Percentiles rank a stretch among this genome's conserved stretches.
Evolutionary conservation across 2,888 invertebrate species (phyloP).

Genomic region (Conus canariensis): DNA sequence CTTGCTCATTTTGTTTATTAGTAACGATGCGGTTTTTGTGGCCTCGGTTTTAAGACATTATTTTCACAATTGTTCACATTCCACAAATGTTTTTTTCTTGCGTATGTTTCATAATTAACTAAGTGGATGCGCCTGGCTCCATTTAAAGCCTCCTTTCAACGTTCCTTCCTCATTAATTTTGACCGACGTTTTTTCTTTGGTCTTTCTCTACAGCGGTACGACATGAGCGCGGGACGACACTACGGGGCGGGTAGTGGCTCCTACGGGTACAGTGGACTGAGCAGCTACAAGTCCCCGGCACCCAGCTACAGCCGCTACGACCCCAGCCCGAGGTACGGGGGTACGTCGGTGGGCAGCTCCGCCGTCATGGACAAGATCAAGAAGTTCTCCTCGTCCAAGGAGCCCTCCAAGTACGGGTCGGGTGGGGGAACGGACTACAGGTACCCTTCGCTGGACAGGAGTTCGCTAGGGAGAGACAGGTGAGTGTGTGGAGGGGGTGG

Average conservation of each 20-base stretch:
- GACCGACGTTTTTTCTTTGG: neutral
- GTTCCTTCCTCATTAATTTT: too few species aligned
- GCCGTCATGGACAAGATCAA: constrained; percentile 17
- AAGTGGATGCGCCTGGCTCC: neutral
- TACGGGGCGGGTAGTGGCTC: constrained; percentile 15
- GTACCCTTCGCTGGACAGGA: neutral
- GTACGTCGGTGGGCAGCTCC: neutral
- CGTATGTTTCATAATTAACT: neutral
- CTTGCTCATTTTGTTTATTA: too few species aligned
- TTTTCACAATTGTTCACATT: too few species aligned
- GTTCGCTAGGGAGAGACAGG: constrained; percentile 4
- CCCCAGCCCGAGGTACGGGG: neutral
- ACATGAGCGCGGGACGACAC: neutral
- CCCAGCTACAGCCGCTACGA: neutral
- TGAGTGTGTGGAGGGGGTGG: neutral
- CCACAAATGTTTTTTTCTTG: too few species aligned
- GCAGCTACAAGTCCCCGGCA: neutral
- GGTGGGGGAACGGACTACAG: neutral
- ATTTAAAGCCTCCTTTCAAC: too few species aligned
- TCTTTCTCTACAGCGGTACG: neutral
- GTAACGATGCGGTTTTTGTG: too few species aligned
- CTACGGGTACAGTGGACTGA: neutral
- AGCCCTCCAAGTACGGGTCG: neutral
- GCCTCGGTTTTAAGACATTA: too few species aligned
- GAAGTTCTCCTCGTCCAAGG: neutral